These are phyloP conservation scores for Phytoseiulus persimilis DNA, from an alignment of 2,888 invertebrate species.

Conservation along the genomic window DNA sequence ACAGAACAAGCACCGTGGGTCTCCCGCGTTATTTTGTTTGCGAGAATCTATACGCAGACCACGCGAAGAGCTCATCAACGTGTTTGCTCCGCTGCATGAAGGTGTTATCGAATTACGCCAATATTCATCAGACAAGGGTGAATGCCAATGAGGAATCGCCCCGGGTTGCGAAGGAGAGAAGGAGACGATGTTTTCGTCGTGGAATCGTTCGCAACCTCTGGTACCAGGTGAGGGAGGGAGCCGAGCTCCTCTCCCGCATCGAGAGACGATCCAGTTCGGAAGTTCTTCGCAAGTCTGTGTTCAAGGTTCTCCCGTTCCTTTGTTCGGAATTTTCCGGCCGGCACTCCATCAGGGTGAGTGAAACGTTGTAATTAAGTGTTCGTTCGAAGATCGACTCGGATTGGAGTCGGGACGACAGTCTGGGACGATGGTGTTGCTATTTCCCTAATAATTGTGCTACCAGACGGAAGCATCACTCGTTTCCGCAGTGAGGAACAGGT, in stretches of 20 bases:
- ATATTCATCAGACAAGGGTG: slow-evolving; percentile 5
- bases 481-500: too few species aligned
- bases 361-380: too few species aligned
- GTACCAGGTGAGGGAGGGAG: background rate
- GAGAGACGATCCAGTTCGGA: too few species aligned
- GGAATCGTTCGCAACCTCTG: background rate
- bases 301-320: too few species aligned
- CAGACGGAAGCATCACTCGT: too few species aligned
- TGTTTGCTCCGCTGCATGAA: background rate
- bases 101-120: background rate
- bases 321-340: too few species aligned
- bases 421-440: too few species aligned
- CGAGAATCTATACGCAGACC: background rate
- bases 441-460: too few species aligned
- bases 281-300: background rate
- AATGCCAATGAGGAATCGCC: background rate
- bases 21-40: background rate
- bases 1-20: background rate
- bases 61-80: background rate
- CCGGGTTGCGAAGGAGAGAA: background rate
- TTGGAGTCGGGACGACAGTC: too few species aligned
- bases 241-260: background rate
- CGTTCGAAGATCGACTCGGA: too few species aligned
- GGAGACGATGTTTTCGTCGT: background rate
- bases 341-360: too few species aligned